Base-by-base conservation (phyloP, 2,113 vertebrate genomes). In the Paramisgurnus dabryanus region DNA sequence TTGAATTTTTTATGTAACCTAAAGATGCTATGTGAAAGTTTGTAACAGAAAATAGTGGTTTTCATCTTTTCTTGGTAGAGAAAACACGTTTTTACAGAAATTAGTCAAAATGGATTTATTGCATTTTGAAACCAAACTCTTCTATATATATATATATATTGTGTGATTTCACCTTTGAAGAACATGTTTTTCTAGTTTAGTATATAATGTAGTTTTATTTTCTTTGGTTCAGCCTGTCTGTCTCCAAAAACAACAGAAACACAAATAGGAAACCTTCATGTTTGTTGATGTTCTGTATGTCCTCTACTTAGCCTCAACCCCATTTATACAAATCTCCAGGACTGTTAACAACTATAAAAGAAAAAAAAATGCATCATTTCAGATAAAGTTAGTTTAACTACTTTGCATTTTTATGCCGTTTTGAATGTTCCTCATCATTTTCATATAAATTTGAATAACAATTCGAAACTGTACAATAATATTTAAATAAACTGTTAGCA, bases 211-310 rank as follows among this genome's bases (percentile, higher is more conserved):
- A 3, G 67, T 34, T 34, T 34, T 34, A 0, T 45, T 47, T 47
- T 45, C 2, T 72, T 61, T 27, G 27, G n/a, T 13, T 47, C 5
- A 61, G 55, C 11, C 71, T 43, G 7, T 50, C 6, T 58, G n/a
- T 73, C 53, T 58, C 17, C n/a, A 73, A 73, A 73, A 73, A 60
- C 70, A 10, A n/a, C 12, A 61, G 12, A 61, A 22, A 12, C 22
- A 55, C 12, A 70, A 22, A 71, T 53, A 40, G 34, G 49, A 71
- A 39, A 55, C 4, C 12, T 58, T 39, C 12, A 5, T 55, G 47
- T 53, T 70, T 71, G 22, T 71, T 71, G 49, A 55, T 34, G 12
- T 71, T 71, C 27, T n/a, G 22, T 40, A 22, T 22, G 47, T 53
- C 22, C 49, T 71, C 49, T 71, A 55, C 27, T 55, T 55, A 22